Evolutionary conservation across 2,113 vertebrate genomes (phyloP), one percentile per base, ranked within the genome.

Genomic region (Artemisiospiza belli): DNA sequence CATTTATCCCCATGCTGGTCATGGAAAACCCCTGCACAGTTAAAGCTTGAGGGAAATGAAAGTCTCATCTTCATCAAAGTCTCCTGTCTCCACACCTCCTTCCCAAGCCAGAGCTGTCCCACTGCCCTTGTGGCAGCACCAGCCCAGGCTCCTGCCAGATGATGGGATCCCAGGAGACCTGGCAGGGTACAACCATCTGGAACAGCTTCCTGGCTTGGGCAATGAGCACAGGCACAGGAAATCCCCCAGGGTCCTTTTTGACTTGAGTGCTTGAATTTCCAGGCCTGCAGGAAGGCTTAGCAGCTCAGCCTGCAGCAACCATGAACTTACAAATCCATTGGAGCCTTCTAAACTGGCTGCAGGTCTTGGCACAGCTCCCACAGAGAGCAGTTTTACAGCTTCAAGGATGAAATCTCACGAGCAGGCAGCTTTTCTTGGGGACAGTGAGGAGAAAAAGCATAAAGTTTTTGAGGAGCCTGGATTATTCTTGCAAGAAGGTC

Each of bases 1-100:
- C 35, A 4, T 24, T 78, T 18, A 74, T 18, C 18, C 24, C 3
- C 0, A 4, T 16, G 30, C 21, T 0, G 1, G 9, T 27, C 69
- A 57, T 2, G 24, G 30, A n/a, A 47, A 84, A 13, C 7, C 18
- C 3, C 1, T n/a, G 19, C 23, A 15, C 4, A 30, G 19, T 5
- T 23, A 74, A 55, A 47, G 11, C 33, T 23, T 33, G n/a, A 81
- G 46, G 10, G 35, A 49, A 51, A 37, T 35, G 11, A 52, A 10
- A 41, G 9, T 30, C 20, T 18, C 18, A 21, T 11, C 33, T 33
- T 21, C 41, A 17, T 3, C 2, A 3, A 44, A 44, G 8, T 11
- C 25, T 83, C 54, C 46, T 87, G 49, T 33, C 49, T 57, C 33
- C 73, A 33, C 39, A 35, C 2, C 33, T 55, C 47, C 18, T 78